Percentiles rank a stretch among this genome's conserved stretches.
These are phyloP conservation scores for Coenonympha glycerion DNA, from an alignment of 2,888 invertebrate genomes.

Conservation along the genomic window DNA sequence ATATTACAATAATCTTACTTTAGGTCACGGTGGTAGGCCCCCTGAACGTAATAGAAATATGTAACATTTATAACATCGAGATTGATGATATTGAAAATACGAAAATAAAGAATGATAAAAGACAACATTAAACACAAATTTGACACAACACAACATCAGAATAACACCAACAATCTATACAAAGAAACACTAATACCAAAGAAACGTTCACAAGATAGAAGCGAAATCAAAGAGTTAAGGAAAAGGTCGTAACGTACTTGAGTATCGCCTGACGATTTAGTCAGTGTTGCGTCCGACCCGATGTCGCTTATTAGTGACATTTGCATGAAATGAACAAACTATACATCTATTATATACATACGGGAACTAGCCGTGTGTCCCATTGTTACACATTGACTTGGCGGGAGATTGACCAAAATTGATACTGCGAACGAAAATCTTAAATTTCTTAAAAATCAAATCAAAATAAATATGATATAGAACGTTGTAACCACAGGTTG, in stretches of 20 bases:
- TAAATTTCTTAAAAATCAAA: not conserved
- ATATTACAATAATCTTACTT: too few species aligned
- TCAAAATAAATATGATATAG: not conserved
- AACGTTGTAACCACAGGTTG: not conserved
- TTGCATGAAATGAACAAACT: conserved; percentile 77
- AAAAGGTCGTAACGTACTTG: conserved; percentile 62
- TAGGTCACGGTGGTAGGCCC: too few species aligned
- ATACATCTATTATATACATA: conserved; percentile 65
- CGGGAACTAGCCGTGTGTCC: conserved; percentile 16
- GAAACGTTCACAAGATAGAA: conserved; percentile 35
- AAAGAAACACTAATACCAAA: conserved; percentile 26
- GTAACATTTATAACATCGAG: not conserved
- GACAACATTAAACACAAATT: not conserved
- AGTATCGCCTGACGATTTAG: conserved; percentile 70
- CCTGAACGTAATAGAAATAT: too few species aligned
- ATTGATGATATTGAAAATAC: not conserved
- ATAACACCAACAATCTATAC: conserved; percentile 26
- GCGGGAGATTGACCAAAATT: conserved; percentile 12
- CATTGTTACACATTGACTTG: conserved; percentile 14
- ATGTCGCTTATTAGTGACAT: conserved; percentile 73
- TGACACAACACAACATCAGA: conserved; percentile 14
- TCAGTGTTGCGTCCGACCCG: conserved; percentile 68
- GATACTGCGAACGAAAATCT: conserved; percentile 8
- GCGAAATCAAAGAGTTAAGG: conserved; percentile 38
- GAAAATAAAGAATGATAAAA: not conserved